Conservation (phyloP, 1,140 invertebrate species). For the Cotesia typhae region DNA sequence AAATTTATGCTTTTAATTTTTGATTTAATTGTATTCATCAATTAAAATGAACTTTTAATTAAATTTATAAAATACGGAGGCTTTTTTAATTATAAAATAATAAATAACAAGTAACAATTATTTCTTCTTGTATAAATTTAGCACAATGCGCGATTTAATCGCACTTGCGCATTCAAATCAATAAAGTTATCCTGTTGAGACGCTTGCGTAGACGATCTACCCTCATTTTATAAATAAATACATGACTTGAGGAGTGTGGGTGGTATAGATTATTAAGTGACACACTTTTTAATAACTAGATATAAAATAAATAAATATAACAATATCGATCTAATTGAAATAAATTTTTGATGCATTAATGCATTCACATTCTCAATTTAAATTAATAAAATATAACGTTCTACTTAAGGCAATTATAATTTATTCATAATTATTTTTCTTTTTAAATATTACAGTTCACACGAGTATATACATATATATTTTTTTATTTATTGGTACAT, state of each 20-base stretch:
- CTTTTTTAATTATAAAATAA: conserved; percentile 16
- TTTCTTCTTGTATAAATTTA: conserved; percentile 31
- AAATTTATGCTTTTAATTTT: too few relatives aligned
- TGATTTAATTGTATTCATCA: too few relatives aligned
- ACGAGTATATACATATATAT: conserved; percentile 57
- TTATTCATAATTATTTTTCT: conserved; percentile 29
- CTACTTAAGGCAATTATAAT: conserved; percentile 38
- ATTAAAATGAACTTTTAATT: too few relatives aligned
- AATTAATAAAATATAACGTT: background rate
- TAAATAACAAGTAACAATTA: conserved; percentile 5
- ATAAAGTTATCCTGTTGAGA: conserved; percentile 47
- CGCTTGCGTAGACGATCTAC: conserved; percentile 44
- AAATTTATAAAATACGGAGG: too few relatives aligned
- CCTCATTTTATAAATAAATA: conserved; percentile 7
- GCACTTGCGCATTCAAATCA: conserved; percentile 62
- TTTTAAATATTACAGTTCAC: conserved; percentile 51
- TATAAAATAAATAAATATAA: background rate
- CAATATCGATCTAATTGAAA: background rate
- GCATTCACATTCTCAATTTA: background rate
- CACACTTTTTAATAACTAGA: conserved; percentile 5
- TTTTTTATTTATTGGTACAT: conserved; percentile 52
- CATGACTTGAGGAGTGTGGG: too few relatives aligned
- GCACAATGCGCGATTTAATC: conserved; percentile 19
- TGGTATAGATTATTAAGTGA: background rate
- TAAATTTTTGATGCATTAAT: background rate